Evolutionary conservation across 2,888 invertebrate genomes (phyloP), one percentile per base, ranked within the genome.

Genomic region (Watsonalla binaria): DNA sequence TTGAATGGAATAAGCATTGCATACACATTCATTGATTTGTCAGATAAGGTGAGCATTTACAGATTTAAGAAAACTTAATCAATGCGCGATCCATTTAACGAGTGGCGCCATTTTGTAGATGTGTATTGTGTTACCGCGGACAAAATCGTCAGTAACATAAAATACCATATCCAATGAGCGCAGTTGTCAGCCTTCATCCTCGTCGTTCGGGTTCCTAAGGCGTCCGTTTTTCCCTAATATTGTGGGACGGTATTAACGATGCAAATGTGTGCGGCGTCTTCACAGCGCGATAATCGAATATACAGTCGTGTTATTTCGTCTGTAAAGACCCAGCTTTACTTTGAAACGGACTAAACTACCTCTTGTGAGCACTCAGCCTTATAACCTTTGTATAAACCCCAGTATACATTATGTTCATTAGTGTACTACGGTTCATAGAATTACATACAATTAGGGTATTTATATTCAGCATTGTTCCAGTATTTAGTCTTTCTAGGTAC

Each of bases 231-330:
- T 66, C 71, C 72, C 65, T 67, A 71, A 74, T 67, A 72, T 66
- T 59, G 64, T 54, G 68, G 65, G 65, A 54, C 63, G 61, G 55
- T 72, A 78, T 77, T 77, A 75, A 76, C 73, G 74, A 75, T 76
- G 76, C 75, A 78, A 73, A 77, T 74, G 73, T 74, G 68, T 61
- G 45, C 45, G 33, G 64, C 68, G 65, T 71, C 69, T 65, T 65
- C 62, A 59, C 62, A 53, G 55, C 56, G 14, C 60, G 56, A 68
- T 72, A 73, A 76, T 74, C 75, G 71, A 74, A 72, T 70, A 58
- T 57, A 56, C 62, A 46, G 42, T 54, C 60, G 37, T 57, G 58
- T 60, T 58, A 60, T 66, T 63, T 57, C 60, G 66, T 64, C 55
- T 60, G 54, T 58, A 11, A 42, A 42, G 9, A 11, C 42, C 42